Evolutionary conservation across 2,888 invertebrate genomes (phyloP), one percentile per base, ranked within the genome.

Genomic region (Charanyca ferruginea): DNA sequence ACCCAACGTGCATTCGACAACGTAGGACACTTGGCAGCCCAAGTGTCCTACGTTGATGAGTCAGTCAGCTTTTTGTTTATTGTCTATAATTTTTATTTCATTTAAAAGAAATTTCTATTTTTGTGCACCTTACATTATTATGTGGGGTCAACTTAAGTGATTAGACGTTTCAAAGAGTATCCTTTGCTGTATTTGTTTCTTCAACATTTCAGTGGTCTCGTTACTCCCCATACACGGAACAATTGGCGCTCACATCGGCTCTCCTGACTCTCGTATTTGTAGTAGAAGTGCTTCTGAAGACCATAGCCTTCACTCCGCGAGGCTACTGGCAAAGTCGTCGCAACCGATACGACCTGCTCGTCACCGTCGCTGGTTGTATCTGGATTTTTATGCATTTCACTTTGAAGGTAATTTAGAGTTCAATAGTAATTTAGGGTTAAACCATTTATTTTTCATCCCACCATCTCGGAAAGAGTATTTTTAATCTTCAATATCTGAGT

Each of bases 251-350:
- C 16, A 97, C 98, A 22, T 98, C 99, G 52, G 98, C 98, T 57
- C 96, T 98, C 52, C 97, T 99, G 75, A 99, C 99, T 41, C 95
- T 99, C 73, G 97, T 99, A 66, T 99, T 99, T 94, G 97, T 99
- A 20, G 97, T 98, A 67, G 99, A 99, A 96, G 99, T 99, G 42
- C 96, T 99, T 16, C 98, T 99, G 97, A 99, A 99, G 96, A 98
- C 98, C 89, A 98, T 99, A 75, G 99, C 99, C 0, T 99, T 99
- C 93, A 99, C 99, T 3, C 98, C 99, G 65, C 97, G 98, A 83
- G 99, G 99, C 58, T 99, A 99, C 95, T 99, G 99, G 98, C 99
- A 99, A 93, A 99, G 99, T 71, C 96, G 99, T 83, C 96, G 99
- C 83, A 99, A 99, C 95, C 96, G 99, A 86, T 99, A 99, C 93